Evolutionary conservation across 2,797 vertebrate species (phyloP).

Genomic region (Threskiornis aethiopicus): DNA sequence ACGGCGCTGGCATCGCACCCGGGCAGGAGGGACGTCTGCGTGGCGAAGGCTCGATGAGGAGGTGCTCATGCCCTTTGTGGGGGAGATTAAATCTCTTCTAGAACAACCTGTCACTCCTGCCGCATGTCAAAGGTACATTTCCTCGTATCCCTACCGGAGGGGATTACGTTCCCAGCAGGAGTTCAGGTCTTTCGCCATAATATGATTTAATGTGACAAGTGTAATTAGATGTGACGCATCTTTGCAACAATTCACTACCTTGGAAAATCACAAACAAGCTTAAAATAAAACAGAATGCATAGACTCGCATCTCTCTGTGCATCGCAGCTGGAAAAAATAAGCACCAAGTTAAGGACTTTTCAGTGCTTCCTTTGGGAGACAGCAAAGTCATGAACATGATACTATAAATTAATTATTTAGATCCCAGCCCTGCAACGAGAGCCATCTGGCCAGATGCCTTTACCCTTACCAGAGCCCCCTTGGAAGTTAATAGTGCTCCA

Average conservation of each 20-base stretch:
- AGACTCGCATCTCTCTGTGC: not conserved
- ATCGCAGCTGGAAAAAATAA: not conserved
- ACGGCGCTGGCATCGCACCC: accelerated
- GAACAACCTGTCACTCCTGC: not conserved
- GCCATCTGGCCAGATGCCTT: constrained; percentile 3
- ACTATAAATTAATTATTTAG: not conserved
- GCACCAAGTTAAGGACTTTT: not conserved
- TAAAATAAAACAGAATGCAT: not conserved
- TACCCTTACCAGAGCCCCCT: not conserved
- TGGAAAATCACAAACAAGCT: not conserved
- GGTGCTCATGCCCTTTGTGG: accelerated
- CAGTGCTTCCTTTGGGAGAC: not conserved
- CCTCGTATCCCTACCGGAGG: not conserved
- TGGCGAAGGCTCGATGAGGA: accelerated
- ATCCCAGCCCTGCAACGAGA: not conserved
- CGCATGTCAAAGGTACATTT: not conserved
- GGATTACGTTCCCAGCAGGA: not conserved
- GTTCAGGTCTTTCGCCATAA: not conserved
- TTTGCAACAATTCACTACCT: not conserved
- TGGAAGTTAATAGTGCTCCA: not conserved
- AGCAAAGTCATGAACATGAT: not conserved
- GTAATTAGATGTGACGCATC: constrained; percentile 27
- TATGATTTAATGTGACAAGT: constrained; percentile 21
- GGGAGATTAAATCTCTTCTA: accelerated
- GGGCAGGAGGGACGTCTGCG: accelerated